Base-by-base conservation (phyloP, 1,140 invertebrate species). In the Nephila pilipes region DNA sequence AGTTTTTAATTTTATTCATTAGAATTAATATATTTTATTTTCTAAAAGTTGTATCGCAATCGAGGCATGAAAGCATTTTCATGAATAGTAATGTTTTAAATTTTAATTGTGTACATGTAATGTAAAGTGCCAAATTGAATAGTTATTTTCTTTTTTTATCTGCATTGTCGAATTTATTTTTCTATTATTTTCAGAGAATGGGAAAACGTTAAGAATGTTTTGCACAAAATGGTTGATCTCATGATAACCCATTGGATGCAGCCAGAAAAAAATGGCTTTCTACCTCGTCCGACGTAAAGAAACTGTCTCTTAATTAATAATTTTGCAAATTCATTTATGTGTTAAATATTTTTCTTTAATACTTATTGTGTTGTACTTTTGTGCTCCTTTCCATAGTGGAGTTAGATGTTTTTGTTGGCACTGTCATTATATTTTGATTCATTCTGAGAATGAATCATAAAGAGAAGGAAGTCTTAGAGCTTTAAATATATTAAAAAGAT, bases 171-270 rank as follows among this genome's bases (percentile, higher is more conserved):
- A 46, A 69, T 60, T 16, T 36, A 22, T 88, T 88, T 38, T 22
- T 58, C 12, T 83, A 69, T 85, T 94, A 94, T 85, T 96, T 96
- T 88, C 96, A 98, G 98, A 83, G 96, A 98, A 95, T 96, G 97
- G 95, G 95, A 96, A 57, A 95, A 96, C 94, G 96, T 98, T 58
- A 96, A 97, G 94, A 92, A 94, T 16, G 97, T 97, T 55, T 95
- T 99, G 5, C 95, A 96, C n/a, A 96, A 97, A 94, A 98, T 99
- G 97, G 97, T 99, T 12, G 95, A 97, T 36, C 97, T 96, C 69
- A 97, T 98, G 89, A 96, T 98, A 20, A 95, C 97, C 63, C 97
- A 99, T 95, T 97, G 98, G 94, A 96, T 98, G 85, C 96, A 98
- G 95, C 98, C 98, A 0, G 96, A 97, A 93, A 95, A 96, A 94